These are phyloP conservation scores for Biston stratarius DNA, from an alignment of 2,888 invertebrate species.

Conservation along the genomic window DNA sequence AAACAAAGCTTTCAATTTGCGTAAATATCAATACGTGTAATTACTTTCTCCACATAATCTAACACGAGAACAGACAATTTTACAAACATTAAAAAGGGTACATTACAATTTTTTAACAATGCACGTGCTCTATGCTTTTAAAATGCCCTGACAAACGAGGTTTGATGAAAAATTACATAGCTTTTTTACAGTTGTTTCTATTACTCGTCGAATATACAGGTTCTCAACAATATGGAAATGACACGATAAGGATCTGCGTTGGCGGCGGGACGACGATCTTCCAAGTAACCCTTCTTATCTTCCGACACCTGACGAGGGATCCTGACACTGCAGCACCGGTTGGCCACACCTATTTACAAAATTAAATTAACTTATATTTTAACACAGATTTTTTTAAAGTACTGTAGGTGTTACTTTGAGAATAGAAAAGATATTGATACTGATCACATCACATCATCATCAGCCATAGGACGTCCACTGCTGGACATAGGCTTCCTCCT, in stretches of 20 bases:
- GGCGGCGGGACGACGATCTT: conserved; percentile 96
- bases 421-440: too few species aligned
- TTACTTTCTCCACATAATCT: conserved; percentile 1
- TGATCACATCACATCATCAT: too few species aligned
- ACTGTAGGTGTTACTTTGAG: too few species aligned
- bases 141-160: too few species aligned
- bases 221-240: conserved; percentile 92
- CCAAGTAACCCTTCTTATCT: conserved; percentile 96
- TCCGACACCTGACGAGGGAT: conserved; percentile 97
- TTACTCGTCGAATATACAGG: conserved; percentile 93
- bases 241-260: conserved; percentile 97
- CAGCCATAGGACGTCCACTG: too few species aligned
- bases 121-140: not conserved
- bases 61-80: conserved; percentile 1
- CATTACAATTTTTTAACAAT: not conserved
- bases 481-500: too few species aligned
- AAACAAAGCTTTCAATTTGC: conserved; percentile 28
- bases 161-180: too few species aligned
- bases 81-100: not conserved
- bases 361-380: conserved; percentile 1
- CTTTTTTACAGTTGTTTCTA: too few species aligned
- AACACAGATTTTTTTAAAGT: too few species aligned
- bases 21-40: conserved; percentile 19
- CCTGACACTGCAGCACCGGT: conserved; percentile 96
- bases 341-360: conserved; percentile 91